These are phyloP conservation scores for Hydrochoerus hydrochaeris DNA, from an alignment of 2,113 vertebrate genomes.

Conservation along the genomic window DNA sequence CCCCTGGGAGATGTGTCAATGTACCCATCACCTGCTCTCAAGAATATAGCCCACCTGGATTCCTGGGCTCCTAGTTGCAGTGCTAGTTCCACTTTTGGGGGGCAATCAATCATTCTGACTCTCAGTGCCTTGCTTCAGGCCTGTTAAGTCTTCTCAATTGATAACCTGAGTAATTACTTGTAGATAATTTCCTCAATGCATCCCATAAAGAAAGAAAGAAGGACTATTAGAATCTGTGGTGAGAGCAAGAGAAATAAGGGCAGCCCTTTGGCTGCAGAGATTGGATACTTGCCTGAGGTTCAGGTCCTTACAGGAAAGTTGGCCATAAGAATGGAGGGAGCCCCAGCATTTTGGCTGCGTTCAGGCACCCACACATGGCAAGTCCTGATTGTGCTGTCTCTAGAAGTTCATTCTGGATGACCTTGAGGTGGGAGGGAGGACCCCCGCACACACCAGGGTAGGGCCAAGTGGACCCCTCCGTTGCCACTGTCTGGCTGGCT, in stretches of 20 bases:
- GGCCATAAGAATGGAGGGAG: neutral
- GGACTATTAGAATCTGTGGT: neutral
- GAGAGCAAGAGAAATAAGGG: neutral
- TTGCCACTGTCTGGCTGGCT: rapidly evolving
- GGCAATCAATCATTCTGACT: neutral
- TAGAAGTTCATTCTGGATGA: neutral
- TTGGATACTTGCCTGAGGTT: rapidly evolving
- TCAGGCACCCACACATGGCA: rapidly evolving
- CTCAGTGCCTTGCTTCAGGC: neutral
- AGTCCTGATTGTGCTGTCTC: rapidly evolving
- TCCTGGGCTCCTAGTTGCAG: neutral
- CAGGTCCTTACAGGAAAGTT: neutral
- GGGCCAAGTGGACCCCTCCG: too few relatives aligned
- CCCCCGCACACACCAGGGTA: too few relatives aligned
- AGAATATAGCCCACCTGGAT: rapidly evolving
- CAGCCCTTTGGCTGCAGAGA: neutral
- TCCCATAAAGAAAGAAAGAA: neutral
- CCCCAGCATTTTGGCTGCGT: neutral
- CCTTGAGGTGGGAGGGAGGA: neutral
- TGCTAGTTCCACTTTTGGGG: neutral
- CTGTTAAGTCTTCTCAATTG: neutral
- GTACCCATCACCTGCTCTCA: rapidly evolving
- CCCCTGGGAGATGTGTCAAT: neutral
- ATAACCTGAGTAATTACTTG: neutral
- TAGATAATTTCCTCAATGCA: neutral